Percentiles rank a stretch among this genome's conserved stretches.
Conservation (phyloP, 2,888 invertebrate species). For the Nomada lathburiana region DNA sequence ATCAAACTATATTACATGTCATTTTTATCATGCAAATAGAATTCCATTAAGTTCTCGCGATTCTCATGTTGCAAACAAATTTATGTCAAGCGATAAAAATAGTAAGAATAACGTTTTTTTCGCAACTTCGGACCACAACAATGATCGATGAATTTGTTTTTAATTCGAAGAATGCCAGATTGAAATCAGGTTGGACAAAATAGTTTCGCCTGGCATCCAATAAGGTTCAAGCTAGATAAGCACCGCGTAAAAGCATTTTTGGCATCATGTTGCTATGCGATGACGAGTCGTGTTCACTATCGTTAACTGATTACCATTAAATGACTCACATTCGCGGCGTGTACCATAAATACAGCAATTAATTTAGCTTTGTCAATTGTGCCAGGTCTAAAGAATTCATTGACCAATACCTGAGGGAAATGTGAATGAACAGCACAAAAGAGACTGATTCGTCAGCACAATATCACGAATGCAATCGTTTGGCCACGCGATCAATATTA, state of each 20-base stretch:
- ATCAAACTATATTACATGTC: too few species aligned
- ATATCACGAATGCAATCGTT: too few species aligned
- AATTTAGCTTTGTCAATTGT: conserved; percentile 24
- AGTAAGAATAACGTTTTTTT: neutral
- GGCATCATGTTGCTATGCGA: conserved; percentile 52
- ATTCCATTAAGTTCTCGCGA: too few species aligned
- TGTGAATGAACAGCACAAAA: neutral
- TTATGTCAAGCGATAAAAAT: too few species aligned
- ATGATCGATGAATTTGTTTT: neutral
- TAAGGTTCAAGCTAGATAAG: neutral
- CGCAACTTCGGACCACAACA: too few species aligned
- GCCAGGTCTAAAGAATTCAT: neutral
- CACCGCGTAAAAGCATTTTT: conserved; percentile 60
- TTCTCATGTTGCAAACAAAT: too few species aligned
- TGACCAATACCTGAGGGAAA: neutral
- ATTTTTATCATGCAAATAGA: too few species aligned
- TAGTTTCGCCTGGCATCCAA: neutral
- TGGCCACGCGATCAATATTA: too few species aligned
- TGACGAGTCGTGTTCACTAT: neutral
- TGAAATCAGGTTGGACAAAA: neutral
- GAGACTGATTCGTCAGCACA: neutral
- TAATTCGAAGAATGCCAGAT: neutral
- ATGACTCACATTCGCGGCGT: conserved; percentile 30
- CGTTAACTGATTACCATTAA: conserved; percentile 39
- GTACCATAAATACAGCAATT: conserved; percentile 30